A percentile compares a stretch with the other conserved stretches of the same genome.
phyloP scores from a whole-genome alignment of 2,888 invertebrate species.

The Atethmia centrago region DNA sequence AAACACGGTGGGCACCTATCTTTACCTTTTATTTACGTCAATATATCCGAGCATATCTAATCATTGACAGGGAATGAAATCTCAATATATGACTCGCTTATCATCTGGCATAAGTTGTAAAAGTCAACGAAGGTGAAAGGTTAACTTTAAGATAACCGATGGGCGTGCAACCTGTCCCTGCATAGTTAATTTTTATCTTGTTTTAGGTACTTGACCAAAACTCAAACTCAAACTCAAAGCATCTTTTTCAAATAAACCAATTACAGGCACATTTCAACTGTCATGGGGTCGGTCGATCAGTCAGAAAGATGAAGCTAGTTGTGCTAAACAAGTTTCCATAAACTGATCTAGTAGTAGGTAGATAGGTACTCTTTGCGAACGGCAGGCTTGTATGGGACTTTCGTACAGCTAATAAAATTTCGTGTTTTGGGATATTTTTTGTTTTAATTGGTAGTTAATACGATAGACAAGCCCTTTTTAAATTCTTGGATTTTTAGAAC shows the following conservation, averaged over 20 bases:
- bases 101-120: conserved; percentile 39
- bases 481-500: too few species aligned
- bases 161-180: conserved; percentile 32
- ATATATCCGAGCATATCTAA: conserved; percentile 40
- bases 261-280: too few species aligned
- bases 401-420: too few species aligned
- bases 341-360: background rate
- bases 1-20: background rate
- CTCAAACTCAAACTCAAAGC: too few species aligned
- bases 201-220: background rate
- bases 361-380: too few species aligned
- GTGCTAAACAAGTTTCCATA: background rate
- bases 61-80: conserved; percentile 53
- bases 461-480: too few species aligned
- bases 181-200: conserved; percentile 31
- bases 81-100: conserved; percentile 51
- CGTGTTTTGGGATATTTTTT: too few species aligned
- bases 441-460: too few species aligned
- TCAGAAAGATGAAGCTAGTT: too few species aligned
- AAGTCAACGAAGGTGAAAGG: conserved; percentile 50
- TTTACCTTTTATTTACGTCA: conserved; percentile 23
- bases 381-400: too few species aligned
- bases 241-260: too few species aligned
- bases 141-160: conserved; percentile 49
- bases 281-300: too few species aligned